Evolutionary conservation across 2,888 invertebrate genomes (phyloP), one percentile per base, ranked within the genome.

Genomic region (Auanema sp.): DNA sequence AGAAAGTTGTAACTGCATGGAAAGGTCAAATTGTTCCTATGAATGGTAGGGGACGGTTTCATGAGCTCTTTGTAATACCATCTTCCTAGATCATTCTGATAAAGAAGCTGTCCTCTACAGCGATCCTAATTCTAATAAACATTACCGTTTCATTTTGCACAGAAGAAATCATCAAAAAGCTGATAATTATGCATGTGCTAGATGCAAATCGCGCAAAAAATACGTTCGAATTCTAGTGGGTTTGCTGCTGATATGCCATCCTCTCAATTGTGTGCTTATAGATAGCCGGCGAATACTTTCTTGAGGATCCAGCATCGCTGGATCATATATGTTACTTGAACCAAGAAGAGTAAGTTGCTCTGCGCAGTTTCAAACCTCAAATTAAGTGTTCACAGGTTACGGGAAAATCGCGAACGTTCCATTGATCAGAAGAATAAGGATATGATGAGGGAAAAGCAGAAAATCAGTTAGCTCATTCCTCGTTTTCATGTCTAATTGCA

Each of bases 141-240:
- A 50, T 44, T 62, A 57, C 41, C 56, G 57, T 14, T 62, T 62
- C 43, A 62, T 62, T 25, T 44, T 62, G 10, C 62, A 62, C 42
- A 18, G 62, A 2, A 56, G 53, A 41, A 62, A 62, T 50, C 56
- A 62, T 25, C 62, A 62, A 23, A 62, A 62, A 42, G 62, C 62
- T n/a, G 62, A 62, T 23, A 62, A 62, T 41, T 62, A 62, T 41
- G 62, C 62, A 23, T 62, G 62, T 40, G 62, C 62, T 16, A 21
- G 62, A 14, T 62, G 62, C 21, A 62, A 62, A 40, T 62, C 62
- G 5, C 40, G 62, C 25, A 62, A 62, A 16, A 62, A 62, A 25
- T 62, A 62, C 50, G 57, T 62, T 21, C 49, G 62, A 12, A 57
- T 62, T 16, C 25, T 62, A 41, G 62, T 62, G 23, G 49, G 50